These are phyloP conservation scores for Phrynocephalus vlangalii DNA, from an alignment of 2,797 vertebrate genomes.

Conservation along the genomic window DNA sequence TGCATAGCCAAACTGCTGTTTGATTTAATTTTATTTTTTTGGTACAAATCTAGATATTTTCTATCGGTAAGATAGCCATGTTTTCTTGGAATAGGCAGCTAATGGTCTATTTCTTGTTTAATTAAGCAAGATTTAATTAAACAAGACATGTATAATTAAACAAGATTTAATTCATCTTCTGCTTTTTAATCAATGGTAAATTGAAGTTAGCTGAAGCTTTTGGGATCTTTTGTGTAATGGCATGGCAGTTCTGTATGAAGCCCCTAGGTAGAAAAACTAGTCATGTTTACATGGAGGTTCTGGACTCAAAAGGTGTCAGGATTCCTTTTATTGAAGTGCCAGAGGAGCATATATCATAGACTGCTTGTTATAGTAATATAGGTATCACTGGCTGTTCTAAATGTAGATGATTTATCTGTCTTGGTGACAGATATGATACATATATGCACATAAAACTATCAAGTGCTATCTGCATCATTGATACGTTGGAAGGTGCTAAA, in stretches of 20 bases:
- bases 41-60: not conserved
- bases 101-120: no score
- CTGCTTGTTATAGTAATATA: constrained; percentile 29
- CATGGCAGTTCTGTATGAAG: not conserved
- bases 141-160: no score
- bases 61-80: not conserved
- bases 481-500: constrained; percentile 13
- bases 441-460: constrained; percentile 9
- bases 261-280: not conserved
- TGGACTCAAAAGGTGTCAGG: not conserved
- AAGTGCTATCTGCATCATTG: constrained; percentile 1
- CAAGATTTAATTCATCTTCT: not conserved
- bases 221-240: not conserved
- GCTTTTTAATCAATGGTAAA: not conserved
- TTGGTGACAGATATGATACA: constrained; percentile 16
- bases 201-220: not conserved
- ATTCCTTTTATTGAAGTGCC: not conserved
- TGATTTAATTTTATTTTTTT: not conserved
- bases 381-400: constrained; percentile 3
- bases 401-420: constrained; percentile 9
- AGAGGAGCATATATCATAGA: constrained; percentile 20
- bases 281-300: not conserved
- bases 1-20: not conserved
- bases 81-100: not conserved
- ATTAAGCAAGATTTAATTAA: no score